Percentiles rank a stretch among this genome's conserved stretches.
phyloP scores from a whole-genome alignment of 2,113 vertebrate species.

The Sinocyclocheilus anophthalmus region DNA sequence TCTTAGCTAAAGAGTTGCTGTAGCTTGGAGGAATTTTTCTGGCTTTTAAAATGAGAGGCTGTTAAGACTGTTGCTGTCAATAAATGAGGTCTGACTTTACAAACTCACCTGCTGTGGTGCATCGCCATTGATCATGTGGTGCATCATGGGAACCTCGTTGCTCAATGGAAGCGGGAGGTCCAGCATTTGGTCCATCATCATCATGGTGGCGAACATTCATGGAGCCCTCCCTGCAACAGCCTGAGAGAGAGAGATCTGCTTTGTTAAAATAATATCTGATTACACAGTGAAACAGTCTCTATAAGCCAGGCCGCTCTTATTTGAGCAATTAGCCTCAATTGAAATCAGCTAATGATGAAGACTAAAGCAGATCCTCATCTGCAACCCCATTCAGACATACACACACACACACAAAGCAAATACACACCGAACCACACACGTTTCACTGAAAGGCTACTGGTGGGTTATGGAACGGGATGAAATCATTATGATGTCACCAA shows the following conservation, averaged over 20 bases:
- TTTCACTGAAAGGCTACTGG: slow-evolving; percentile 16
- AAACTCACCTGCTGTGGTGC: slow-evolving; percentile 83
- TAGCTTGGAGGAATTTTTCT: neutral
- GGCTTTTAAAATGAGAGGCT: neutral
- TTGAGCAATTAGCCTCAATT: neutral
- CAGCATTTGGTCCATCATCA: slow-evolving; percentile 91
- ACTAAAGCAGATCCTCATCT: slow-evolving; percentile 6
- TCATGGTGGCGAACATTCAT: slow-evolving; percentile 94
- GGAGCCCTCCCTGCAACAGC: slow-evolving; percentile 77
- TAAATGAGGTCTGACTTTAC: neutral
- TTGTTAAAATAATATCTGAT: neutral
- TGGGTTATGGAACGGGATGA: slow-evolving; percentile 26
- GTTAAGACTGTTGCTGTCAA: neutral
- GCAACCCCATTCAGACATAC: neutral
- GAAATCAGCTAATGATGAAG: slow-evolving; percentile 4
- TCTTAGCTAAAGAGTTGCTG: neutral
- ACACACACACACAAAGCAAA: neutral
- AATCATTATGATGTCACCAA: slow-evolving; percentile 50
- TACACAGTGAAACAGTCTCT: neutral
- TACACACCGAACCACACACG: neutral
- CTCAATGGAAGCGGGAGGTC: slow-evolving; percentile 84
- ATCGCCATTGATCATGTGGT: slow-evolving; percentile 83
- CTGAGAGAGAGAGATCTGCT: slow-evolving; percentile 63
- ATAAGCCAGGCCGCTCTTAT: neutral
- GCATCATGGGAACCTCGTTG: slow-evolving; percentile 86